These are phyloP conservation scores for Manacus vitellinus DNA, from an alignment of 2,113 vertebrate genomes.

Conservation along the genomic window DNA sequence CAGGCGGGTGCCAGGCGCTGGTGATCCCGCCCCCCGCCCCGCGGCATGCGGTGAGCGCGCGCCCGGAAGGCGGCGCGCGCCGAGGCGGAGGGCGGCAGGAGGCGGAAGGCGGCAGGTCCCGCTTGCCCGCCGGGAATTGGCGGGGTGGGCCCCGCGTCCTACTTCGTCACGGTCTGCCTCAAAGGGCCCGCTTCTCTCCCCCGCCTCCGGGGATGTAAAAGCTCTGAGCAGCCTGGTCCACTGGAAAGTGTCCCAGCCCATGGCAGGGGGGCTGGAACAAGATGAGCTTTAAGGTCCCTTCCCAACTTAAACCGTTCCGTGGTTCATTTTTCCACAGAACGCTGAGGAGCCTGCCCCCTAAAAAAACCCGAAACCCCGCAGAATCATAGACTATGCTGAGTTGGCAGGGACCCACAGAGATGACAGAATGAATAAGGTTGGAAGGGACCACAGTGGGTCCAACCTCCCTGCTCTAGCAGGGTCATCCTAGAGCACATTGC, in stretches of 20 bases:
- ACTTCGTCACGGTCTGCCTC: rapidly evolving
- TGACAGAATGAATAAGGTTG: not conserved
- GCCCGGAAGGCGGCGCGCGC: not conserved
- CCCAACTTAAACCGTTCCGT: rapidly evolving
- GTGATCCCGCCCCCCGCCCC: rapidly evolving
- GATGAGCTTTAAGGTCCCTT: not conserved
- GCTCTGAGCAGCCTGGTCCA: too few species aligned
- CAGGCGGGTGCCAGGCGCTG: not conserved
- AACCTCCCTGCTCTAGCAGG: not conserved
- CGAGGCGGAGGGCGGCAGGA: not conserved
- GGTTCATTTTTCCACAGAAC: not conserved
- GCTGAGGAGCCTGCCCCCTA: not conserved
- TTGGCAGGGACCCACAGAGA: not conserved
- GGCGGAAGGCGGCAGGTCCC: rapidly evolving
- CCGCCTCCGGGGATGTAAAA: rapidly evolving
- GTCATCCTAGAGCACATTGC: not conserved
- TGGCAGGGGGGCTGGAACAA: too few species aligned
- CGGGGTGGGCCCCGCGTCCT: too few species aligned
- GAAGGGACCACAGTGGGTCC: not conserved
- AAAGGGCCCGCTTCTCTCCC: rapidly evolving
- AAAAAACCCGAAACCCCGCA: not conserved
- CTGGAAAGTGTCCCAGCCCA: not conserved
- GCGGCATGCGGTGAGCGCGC: not conserved
- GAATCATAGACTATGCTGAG: not conserved
- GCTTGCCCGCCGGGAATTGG: not conserved